phyloP scores from a whole-genome alignment of 64 coral and sea anemone species.

The Porites lutea region DNA sequence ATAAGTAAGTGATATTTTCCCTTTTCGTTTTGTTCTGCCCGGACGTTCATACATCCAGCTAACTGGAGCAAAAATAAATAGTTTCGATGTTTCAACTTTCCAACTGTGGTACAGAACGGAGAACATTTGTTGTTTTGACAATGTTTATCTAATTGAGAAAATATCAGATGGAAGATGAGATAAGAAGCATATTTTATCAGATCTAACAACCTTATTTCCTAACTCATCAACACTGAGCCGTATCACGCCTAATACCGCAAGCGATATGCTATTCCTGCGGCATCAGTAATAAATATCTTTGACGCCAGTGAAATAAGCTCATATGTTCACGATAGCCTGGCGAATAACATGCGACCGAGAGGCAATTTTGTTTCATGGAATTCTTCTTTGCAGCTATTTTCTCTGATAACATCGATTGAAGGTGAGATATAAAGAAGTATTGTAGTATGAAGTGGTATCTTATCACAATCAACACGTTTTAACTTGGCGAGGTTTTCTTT shows the following conservation, averaged over 20 bases:
- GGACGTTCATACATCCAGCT: no score
- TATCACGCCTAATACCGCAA: slow-evolving; percentile 14
- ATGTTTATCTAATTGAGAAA: slow-evolving; percentile 20
- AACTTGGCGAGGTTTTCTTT: no score
- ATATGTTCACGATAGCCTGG: not conserved
- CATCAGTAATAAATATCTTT: not conserved
- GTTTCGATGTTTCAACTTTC: not conserved
- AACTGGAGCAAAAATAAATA: not conserved
- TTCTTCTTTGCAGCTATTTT: not conserved
- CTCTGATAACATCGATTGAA: not conserved
- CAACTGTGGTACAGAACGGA: no score
- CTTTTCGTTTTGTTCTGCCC: no score
- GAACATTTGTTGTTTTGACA: not conserved
- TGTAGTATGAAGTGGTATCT: not conserved
- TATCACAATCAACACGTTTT: not conserved
- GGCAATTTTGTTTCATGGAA: not conserved
- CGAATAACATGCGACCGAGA: not conserved
- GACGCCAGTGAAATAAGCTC: not conserved
- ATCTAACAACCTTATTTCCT: slow-evolving; percentile 26
- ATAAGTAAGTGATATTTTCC: no score
- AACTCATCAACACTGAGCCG: not conserved
- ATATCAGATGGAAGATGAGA: slow-evolving; percentile 27
- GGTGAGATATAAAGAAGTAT: slow-evolving; percentile 25
- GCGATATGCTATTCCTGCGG: not conserved
- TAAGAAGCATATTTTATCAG: not conserved